phyloP scores from a whole-genome alignment of 2,888 invertebrate genomes.

The Cephus rjabovi region DNA sequence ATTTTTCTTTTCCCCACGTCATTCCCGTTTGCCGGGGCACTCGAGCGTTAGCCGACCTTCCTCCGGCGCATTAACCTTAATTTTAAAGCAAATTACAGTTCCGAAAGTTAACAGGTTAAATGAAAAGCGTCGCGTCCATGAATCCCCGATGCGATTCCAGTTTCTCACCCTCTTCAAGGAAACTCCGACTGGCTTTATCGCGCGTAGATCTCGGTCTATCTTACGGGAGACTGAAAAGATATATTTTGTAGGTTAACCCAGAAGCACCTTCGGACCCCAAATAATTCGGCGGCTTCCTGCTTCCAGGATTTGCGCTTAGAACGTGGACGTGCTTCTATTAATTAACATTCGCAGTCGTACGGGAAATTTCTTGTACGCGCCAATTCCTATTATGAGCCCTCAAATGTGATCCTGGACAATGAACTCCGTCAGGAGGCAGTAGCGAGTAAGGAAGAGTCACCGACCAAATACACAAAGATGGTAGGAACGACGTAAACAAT shows the following conservation, averaged over 20 bases:
- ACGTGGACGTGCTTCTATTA: not conserved
- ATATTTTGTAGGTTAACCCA: not conserved
- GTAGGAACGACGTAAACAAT: constrained; percentile 45
- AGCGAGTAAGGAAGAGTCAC: not conserved
- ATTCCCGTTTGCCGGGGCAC: not conserved
- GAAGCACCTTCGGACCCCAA: not conserved
- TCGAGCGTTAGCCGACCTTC: not conserved
- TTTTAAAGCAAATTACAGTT: not conserved
- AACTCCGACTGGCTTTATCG: not conserved
- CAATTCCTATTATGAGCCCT: not conserved
- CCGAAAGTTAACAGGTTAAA: not conserved
- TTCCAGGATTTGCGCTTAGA: not conserved
- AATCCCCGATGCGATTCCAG: not conserved
- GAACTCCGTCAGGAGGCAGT: too few relatives aligned
- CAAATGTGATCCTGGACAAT: not conserved
- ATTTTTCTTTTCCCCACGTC: not conserved
- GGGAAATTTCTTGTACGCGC: not conserved
- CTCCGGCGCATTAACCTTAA: not conserved
- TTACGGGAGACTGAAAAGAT: not conserved
- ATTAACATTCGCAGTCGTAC: not conserved
- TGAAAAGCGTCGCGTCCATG: not conserved
- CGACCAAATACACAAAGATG: not conserved
- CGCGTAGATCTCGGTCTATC: not conserved
- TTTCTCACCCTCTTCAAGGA: not conserved
- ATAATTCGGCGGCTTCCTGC: not conserved